These are phyloP conservation scores for Ailuropoda melanoleuca DNA, from an alignment of 2,113 vertebrate species.

Conservation along the genomic window DNA sequence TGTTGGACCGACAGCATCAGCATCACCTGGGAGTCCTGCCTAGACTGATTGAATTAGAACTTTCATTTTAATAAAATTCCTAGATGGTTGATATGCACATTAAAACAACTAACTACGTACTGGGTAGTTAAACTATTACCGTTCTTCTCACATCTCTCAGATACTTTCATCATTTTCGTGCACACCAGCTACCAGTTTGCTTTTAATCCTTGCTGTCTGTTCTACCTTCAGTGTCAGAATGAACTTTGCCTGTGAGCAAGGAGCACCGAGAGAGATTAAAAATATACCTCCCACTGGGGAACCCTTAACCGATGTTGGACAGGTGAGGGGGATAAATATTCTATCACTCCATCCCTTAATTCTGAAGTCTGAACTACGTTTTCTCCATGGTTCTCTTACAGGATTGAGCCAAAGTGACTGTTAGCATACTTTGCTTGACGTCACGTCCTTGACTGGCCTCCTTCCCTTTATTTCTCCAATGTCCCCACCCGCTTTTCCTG, in stretches of 20 bases:
- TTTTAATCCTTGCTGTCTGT: neutral
- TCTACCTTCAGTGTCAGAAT: neutral
- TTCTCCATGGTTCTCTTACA: neutral
- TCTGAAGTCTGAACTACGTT: neutral
- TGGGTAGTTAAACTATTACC: too few relatives aligned
- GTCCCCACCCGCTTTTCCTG: neutral
- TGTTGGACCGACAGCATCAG: neutral
- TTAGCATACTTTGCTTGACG: neutral
- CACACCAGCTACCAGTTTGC: neutral
- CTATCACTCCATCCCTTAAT: too few relatives aligned
- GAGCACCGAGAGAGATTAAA: neutral
- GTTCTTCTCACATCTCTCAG: neutral
- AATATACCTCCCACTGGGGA: neutral
- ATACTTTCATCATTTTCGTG: neutral
- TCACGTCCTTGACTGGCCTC: neutral
- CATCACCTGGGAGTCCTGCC: neutral
- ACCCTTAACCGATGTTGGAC: neutral
- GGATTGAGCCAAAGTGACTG: neutral
- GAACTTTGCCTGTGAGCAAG: neutral
- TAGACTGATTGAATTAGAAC: neutral
- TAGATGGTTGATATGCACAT: neutral
- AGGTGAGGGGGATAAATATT: neutral
- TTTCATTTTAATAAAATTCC: neutral
- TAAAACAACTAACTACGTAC: neutral
- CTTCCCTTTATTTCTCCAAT: neutral